Percentiles rank a stretch among this genome's conserved stretches.
These are phyloP conservation scores for Ennomos erosarius DNA, from an alignment of 2,888 invertebrate genomes.

Conservation along the genomic window DNA sequence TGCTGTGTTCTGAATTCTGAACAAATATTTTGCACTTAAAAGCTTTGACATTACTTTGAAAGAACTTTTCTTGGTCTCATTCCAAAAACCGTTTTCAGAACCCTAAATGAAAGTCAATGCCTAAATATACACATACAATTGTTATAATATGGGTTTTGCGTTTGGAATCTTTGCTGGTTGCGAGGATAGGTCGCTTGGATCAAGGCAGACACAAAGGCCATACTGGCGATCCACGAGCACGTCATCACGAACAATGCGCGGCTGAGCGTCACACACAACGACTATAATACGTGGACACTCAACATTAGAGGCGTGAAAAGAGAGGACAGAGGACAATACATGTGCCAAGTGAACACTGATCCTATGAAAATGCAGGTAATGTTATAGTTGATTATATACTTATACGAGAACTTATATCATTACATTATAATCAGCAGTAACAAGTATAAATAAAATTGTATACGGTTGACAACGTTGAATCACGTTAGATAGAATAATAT, in stretches of 20 bases:
- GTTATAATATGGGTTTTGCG: slow-evolving; percentile 35
- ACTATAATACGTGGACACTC: slow-evolving; percentile 97
- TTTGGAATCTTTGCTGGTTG: slow-evolving; percentile 37
- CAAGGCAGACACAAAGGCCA: slow-evolving; percentile 96
- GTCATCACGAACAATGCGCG: slow-evolving; percentile 97
- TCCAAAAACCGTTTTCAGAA: slow-evolving; percentile 2
- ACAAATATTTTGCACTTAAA: slow-evolving; percentile 41
- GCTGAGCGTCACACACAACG: slow-evolving; percentile 95
- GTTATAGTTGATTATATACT: too few relatives aligned
- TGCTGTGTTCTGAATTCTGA: slow-evolving; percentile 41
- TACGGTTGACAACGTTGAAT: too few relatives aligned
- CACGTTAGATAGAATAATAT: too few relatives aligned
- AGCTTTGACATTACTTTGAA: background rate
- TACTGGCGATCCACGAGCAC: slow-evolving; percentile 96
- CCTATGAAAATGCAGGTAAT: slow-evolving; percentile 97
- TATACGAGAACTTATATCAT: too few relatives aligned
- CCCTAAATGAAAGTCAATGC: slow-evolving; percentile 34
- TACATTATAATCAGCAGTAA: too few relatives aligned
- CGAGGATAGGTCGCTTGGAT: slow-evolving; percentile 95
- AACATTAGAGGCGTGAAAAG: slow-evolving; percentile 93
- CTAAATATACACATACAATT: slow-evolving; percentile 37
- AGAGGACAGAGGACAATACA: slow-evolving; percentile 95
- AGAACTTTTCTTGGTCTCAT: too few relatives aligned
- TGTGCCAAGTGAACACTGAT: slow-evolving; percentile 98
- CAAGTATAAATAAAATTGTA: too few relatives aligned